phyloP scores from a whole-genome alignment of 2,797 vertebrate species.

The Aplochiton taeniatus region DNA sequence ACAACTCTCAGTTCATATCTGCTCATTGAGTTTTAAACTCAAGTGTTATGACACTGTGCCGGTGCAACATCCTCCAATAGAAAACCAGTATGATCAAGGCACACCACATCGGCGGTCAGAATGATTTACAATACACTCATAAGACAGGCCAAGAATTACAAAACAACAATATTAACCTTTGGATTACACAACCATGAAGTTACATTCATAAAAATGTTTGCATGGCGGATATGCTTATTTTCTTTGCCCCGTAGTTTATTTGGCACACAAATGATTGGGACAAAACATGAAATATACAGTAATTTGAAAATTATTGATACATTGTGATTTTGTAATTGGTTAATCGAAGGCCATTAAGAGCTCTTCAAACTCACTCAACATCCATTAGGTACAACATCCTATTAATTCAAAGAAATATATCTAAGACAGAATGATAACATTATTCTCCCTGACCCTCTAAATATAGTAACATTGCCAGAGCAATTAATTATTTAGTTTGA shows the following conservation, averaged over 20 bases:
- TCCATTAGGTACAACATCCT: slow-evolving; percentile 37
- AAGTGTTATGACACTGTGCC: slow-evolving; percentile 26
- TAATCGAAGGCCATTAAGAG: no score
- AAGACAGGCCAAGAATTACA: slow-evolving; percentile 18
- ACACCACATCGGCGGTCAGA: slow-evolving; percentile 3
- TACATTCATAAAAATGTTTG: no score
- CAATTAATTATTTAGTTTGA: slow-evolving; percentile 73
- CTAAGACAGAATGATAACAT: slow-evolving; percentile 49
- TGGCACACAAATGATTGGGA: no score
- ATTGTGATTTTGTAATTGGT: no score
- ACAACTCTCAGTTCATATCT: slow-evolving; percentile 11
- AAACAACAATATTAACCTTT: slow-evolving; percentile 8
- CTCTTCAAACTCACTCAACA: slow-evolving; percentile 7
- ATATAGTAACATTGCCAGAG: slow-evolving; percentile 59
- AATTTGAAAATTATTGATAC: no score
- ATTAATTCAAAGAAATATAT: slow-evolving; percentile 30
- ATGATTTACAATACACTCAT: no score
- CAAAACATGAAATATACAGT: no score
- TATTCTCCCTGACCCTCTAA: slow-evolving; percentile 60
- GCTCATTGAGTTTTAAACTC: slow-evolving; percentile 16
- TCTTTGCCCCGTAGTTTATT: no score
- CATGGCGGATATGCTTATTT: no score
- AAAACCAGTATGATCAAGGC: slow-evolving; percentile 24
- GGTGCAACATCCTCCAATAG: slow-evolving; percentile 14
- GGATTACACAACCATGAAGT: slow-evolving; percentile 7